A percentile compares a stretch with the other conserved stretches of the same genome.
Conservation (phyloP, 1,140 invertebrate species). For the Drosophila persimilis region DNA sequence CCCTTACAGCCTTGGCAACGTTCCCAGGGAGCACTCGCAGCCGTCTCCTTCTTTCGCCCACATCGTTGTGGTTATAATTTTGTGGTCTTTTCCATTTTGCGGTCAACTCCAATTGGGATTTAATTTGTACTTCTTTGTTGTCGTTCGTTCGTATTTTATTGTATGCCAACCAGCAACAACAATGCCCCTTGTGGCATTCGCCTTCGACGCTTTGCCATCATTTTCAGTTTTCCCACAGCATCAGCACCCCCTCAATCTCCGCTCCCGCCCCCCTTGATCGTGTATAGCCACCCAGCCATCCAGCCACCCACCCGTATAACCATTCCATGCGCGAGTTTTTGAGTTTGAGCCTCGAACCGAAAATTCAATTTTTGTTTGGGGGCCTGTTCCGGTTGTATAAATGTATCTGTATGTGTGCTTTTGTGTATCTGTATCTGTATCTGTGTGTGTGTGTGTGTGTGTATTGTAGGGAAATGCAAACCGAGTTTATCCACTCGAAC, state of each 20-base stretch:
- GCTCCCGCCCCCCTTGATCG: neutral
- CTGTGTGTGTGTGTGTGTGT: conserved; percentile 33
- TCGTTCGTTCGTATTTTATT: conserved; percentile 79
- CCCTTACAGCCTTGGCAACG: conserved; percentile 40
- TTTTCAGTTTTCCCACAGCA: conserved; percentile 14
- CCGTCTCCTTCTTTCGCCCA: conserved; percentile 36
- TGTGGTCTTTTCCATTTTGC: conserved; percentile 80
- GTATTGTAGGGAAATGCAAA: conserved; percentile 61
- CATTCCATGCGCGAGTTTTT: conserved; percentile 67
- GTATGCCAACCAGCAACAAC: conserved; percentile 60
- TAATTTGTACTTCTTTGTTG: conserved; percentile 81
- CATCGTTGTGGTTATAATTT: conserved; percentile 80
- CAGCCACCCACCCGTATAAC: conserved; percentile 1
- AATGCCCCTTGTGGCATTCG: conserved; percentile 62
- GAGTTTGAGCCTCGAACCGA: conserved; percentile 73
- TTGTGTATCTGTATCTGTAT: conserved; percentile 18
- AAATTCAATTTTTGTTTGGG: conserved; percentile 76
- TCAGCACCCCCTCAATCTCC: no score
- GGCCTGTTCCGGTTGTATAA: conserved; percentile 20
- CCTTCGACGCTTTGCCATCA: conserved; percentile 69
- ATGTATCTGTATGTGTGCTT: conserved; percentile 3
- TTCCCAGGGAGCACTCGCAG: conserved; percentile 36
- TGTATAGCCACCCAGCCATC: neutral
- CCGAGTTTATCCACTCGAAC: conserved; percentile 81
- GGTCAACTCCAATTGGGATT: conserved; percentile 81